Base-by-base conservation (phyloP, 2,113 vertebrate species). In the Poeciliopsis occidentalis region DNA sequence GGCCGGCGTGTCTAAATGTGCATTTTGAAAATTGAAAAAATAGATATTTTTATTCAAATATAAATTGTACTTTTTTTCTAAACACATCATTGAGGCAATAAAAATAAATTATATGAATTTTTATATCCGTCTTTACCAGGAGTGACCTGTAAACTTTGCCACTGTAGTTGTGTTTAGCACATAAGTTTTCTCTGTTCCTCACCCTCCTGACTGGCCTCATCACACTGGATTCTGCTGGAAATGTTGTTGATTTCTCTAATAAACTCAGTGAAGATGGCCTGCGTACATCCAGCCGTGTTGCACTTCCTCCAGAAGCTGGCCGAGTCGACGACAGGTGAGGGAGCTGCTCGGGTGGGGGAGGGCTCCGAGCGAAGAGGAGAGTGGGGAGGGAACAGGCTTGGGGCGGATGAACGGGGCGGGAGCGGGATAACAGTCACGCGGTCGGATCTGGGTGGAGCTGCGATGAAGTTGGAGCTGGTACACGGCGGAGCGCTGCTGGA, bases 271-370 rank as follows among this genome's bases (percentile, higher is more conserved):
- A 95, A 94, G 70, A 95, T 86, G 67, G 64, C 67, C 74, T 91
- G 39, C 0, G 92, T 93, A 37, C 89, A 94, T 4, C 89, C 84
- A 0, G 92, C 86, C 8, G 74, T 32, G 31, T 89, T 93, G 79
- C 93, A 95, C 61, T 65, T 83, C 44, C 54, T 87, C 94, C 94
- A 95, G 84, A 95, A 95, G 19, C 1, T 15, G 39, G 19, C 3
- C 0, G 85, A 67, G 73, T 81, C 8, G 1, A 76, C 22, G 31
- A 1, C n/a, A 24, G 44, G 44, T 34, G 62, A 41, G 17, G 39
- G 31, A 26, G 10, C 34, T 0, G 30, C 12, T 7, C 1, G 0
- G 13, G 64, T 29, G 34, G 31, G 39, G 3, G 7, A 12, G 29
- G 3, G 41, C 31, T 26, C 10, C 0, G 6, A 22, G 22, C 26